Base-by-base conservation (phyloP, 2,797 vertebrate genomes). In the Sciaenops ocellatus region DNA sequence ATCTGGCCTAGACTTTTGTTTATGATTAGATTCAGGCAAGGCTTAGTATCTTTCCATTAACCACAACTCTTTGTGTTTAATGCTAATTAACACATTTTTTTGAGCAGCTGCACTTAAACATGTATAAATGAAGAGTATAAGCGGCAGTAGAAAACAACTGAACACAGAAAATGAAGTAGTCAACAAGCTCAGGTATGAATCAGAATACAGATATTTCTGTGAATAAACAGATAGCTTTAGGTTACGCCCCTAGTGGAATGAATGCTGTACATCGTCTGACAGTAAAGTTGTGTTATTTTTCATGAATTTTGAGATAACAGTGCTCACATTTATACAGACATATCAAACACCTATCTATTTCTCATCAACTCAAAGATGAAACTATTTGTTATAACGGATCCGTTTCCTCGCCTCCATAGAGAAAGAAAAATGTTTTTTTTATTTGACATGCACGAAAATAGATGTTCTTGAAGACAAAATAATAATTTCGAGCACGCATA, bases 361-460 rank as follows among this genome's bases (percentile, higher is more conserved):
- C 56, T 69, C 13, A 50, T 60, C 2, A 22, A 63, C 44, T 54
- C 16, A 82, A 62, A 54, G 11, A 41, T 56, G n/a, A 46, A 16
- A n/a, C 30, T 34, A 13, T 61, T 69, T 59, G 30, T 64, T 62
- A n/a, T 28, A n/a, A 47, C 13, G 17, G 26, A n/a, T 62, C 16
- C 22, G 52, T 74, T 78, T 73, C 34, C 16, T 62, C 68, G 48
- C 10, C 47, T 59, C 22, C 41, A 50, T 1, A 18, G 42, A 42
- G 18, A 64, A 52, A 46, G 11, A 73, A 30, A 24, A 9, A 5
- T 16, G 16, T n/a, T 51, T 30, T 52, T 44, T 52, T 69, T 42
- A 52, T 61, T 55, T 34, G 74, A 51, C 69, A 42, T 54, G 48
- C 66, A 76, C 71, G 69, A 81, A 90, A 87, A 89, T 72, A 90